Evolutionary conservation across 2,113 vertebrate genomes (phyloP).

Genomic region (Emberiza fucata): DNA sequence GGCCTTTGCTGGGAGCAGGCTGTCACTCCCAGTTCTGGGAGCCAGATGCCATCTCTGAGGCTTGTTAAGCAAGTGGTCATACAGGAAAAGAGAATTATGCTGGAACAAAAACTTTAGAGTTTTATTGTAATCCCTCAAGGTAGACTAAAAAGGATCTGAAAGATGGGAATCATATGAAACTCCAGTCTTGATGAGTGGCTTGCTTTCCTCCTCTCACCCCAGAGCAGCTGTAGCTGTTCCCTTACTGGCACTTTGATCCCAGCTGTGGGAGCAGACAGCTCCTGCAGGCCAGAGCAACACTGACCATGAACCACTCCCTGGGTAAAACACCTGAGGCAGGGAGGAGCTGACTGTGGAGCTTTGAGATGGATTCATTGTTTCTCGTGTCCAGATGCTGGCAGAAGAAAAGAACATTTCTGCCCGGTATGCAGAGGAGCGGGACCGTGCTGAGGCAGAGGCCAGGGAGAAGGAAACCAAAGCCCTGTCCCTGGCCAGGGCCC

Average conservation of each 20-base stretch:
- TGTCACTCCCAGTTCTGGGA: not conserved
- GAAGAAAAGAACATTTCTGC: constrained; percentile 95
- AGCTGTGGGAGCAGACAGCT: not conserved
- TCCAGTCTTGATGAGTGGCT: not conserved
- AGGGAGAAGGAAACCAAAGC: constrained; percentile 97
- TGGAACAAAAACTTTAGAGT: not conserved
- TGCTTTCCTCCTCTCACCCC: not conserved
- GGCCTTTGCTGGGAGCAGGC: not conserved
- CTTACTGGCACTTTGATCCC: not conserved
- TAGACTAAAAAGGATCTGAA: not conserved
- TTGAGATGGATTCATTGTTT: not conserved
- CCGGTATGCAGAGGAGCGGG: constrained; percentile 90
- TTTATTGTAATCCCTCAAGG: not conserved
- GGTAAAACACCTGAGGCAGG: not conserved
- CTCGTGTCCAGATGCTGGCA: constrained; percentile 81
- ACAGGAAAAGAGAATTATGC: not conserved
- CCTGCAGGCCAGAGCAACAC: not conserved
- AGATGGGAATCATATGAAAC: not conserved
- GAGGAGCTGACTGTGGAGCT: not conserved
- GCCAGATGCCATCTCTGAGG: not conserved
- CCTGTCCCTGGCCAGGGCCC: constrained; percentile 85
- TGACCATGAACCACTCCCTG: not conserved
- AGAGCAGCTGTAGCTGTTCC: not conserved
- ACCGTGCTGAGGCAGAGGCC: constrained; percentile 92
- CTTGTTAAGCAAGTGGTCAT: not conserved